Evolutionary conservation across 2,113 vertebrate genomes (phyloP).

Genomic region (Lycocorax pyrrhopterus): DNA sequence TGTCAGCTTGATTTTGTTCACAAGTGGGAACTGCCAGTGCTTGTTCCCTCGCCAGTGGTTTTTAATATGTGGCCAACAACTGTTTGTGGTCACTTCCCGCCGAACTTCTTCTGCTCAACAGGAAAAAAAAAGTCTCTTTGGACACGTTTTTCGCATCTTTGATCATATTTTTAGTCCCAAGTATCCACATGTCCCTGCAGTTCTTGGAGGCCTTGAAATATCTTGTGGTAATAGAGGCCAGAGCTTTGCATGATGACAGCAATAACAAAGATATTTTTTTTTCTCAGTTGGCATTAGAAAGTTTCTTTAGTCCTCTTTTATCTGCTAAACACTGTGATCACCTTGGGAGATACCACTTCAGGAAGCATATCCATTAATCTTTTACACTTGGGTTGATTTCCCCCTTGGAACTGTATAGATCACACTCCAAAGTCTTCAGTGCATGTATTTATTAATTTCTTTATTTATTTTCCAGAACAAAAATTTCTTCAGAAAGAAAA

Average conservation of each 20-base stretch:
- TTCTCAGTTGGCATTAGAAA: neutral
- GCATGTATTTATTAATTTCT: neutral
- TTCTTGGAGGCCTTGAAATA: slow-evolving; percentile 1
- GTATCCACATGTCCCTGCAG: neutral
- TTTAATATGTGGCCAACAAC: slow-evolving; percentile 19
- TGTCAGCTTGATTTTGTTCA: slow-evolving; percentile 1
- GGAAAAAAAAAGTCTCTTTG: neutral
- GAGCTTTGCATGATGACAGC: neutral
- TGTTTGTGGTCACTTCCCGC: slow-evolving; percentile 12
- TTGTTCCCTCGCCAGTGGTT: neutral
- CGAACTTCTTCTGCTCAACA: neutral
- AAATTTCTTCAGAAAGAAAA: neutral
- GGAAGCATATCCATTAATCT: slow-evolving; percentile 25
- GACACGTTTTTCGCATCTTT: neutral
- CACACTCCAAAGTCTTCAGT: neutral
- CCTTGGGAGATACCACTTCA: slow-evolving; percentile 55
- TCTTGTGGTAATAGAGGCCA: neutral
- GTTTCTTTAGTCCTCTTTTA: slow-evolving; percentile 52
- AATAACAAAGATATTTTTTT: neutral
- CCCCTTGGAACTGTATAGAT: neutral
- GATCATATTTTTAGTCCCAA: neutral
- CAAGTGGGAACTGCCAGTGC: slow-evolving; percentile 2
- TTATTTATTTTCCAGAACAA: neutral
- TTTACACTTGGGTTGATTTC: slow-evolving; percentile 27
- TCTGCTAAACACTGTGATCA: slow-evolving; percentile 29